A percentile compares a stretch with the other conserved stretches of the same genome.
Conservation (phyloP, 2,113 vertebrate genomes). For the Natator depressus region DNA sequence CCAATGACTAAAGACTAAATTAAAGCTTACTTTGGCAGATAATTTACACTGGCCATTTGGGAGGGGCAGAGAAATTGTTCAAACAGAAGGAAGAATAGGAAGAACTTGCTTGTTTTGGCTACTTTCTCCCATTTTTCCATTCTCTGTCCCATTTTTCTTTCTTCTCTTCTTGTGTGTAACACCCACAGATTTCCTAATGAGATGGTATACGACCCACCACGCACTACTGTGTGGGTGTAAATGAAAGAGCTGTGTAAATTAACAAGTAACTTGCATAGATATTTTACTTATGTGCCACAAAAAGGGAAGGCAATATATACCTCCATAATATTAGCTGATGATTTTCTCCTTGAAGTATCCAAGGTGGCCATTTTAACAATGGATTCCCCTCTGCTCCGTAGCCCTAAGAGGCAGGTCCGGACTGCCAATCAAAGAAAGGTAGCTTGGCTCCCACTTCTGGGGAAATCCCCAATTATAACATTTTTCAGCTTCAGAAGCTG, state of each 20-base stretch:
- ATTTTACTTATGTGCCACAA: conserved; percentile 31
- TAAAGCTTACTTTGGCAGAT: conserved; percentile 81
- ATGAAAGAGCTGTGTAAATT: conserved; percentile 47
- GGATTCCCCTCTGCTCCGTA: background rate
- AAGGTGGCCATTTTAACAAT: background rate
- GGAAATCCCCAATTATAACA: background rate
- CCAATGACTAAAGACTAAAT: conserved; percentile 53
- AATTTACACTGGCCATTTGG: conserved; percentile 45
- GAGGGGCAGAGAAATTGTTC: conserved; percentile 70
- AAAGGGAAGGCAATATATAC: conserved; percentile 1
- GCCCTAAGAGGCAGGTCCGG: background rate
- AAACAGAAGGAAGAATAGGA: conserved; percentile 79
- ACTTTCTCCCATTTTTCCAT: conserved; percentile 71
- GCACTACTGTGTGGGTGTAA: conserved; percentile 60
- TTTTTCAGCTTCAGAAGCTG: background rate
- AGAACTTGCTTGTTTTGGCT: conserved; percentile 83
- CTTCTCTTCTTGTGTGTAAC: conserved; percentile 71
- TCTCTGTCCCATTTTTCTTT: conserved; percentile 38
- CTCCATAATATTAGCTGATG: background rate
- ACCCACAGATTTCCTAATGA: conserved; percentile 79
- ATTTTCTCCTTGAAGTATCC: background rate
- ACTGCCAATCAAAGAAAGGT: background rate
- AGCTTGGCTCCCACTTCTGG: background rate
- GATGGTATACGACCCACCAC: conserved; percentile 70
- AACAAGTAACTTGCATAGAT: conserved; percentile 2